Base-by-base conservation (phyloP, 2,888 invertebrate genomes). In the Ennomos erosarius region DNA sequence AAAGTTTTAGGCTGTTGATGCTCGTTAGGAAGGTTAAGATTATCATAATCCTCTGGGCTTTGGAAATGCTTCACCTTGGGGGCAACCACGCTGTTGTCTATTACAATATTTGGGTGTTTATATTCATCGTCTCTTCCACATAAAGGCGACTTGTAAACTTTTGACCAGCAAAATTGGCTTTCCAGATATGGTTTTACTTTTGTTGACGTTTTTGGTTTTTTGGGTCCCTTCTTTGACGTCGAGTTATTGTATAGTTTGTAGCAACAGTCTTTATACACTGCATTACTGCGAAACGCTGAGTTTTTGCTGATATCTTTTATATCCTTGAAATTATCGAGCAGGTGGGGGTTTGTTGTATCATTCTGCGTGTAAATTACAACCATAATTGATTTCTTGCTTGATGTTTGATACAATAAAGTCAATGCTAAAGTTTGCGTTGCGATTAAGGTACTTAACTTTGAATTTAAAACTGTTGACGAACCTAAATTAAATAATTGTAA, bases 201-300 rank as follows among this genome's bases (percentile, higher is more conserved):
- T 61, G 4, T 57, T 61, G 33, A 16, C 60, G 47, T 66, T 44
- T 56, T 63, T 60, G 45, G 33, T 37, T 44, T 56, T 51, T 9
- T 55, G 59, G 13, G 35, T 26, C 0, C 53, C 6, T 50, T 55
- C 51, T 57, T 56, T 1, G 37, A 12, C 38, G 34, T 12, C 40
- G 59, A 51, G 54, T 65, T 68, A 8, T 67, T 65, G 39, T 45
- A 11, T 16, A 63, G 49, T 48, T 71, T 66, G 65, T 77, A 84
- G 64, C 82, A 82, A 63, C 89, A 90, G 12, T 83, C 80, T 71
- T 79, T 87, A 65, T 89, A 90, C 42, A 88, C 69, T 44, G 72
- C 74, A 58, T 75, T 67, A 49, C 73, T 75, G 38, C 78, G 75
- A 66, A 79, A 82, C 13, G 72, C 38, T 12, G 75, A 70, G 62